Conservation (phyloP, 2,888 invertebrate species). For the Limnephilus rhombicus region DNA sequence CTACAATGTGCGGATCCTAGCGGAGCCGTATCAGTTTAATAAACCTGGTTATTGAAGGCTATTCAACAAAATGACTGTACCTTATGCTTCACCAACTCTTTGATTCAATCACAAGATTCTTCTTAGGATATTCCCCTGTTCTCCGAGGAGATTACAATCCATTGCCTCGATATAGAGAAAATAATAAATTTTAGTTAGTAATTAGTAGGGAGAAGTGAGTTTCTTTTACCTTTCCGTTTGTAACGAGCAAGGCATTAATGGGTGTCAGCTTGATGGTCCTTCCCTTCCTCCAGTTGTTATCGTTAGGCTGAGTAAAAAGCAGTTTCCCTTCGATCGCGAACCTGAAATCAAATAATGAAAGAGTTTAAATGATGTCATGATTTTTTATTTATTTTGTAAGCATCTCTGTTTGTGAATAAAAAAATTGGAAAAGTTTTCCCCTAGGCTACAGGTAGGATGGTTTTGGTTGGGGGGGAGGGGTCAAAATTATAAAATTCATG, state of each 20-base stretch:
- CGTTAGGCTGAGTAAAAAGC: conserved; percentile 92
- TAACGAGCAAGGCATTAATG: conserved; percentile 93
- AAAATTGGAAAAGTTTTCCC: not conserved
- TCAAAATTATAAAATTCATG: too few relatives aligned
- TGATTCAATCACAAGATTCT: not conserved
- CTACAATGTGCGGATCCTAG: not conserved
- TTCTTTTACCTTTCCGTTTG: conserved; percentile 89
- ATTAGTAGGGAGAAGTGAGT: too few relatives aligned
- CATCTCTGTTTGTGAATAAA: not conserved
- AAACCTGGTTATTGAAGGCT: not conserved
- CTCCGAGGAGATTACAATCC: not conserved
- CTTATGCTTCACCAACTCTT: not conserved
- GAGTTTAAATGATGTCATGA: not conserved
- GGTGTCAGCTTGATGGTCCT: conserved; percentile 92
- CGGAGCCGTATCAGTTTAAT: not conserved
- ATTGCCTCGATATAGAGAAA: not conserved
- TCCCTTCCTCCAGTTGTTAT: conserved; percentile 94
- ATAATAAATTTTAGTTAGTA: not conserved
- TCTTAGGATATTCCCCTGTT: not conserved
- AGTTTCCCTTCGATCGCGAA: conserved; percentile 94
- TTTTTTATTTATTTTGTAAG: not conserved
- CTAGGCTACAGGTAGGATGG: not conserved
- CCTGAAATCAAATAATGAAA: conserved; percentile 69
- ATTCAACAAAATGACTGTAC: not conserved
- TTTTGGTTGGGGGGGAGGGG: too few relatives aligned